Percentiles rank a stretch among this genome's conserved stretches.
Evolutionary conservation across 2,888 invertebrate species (phyloP).

Genomic region (Halictus ligatus): DNA sequence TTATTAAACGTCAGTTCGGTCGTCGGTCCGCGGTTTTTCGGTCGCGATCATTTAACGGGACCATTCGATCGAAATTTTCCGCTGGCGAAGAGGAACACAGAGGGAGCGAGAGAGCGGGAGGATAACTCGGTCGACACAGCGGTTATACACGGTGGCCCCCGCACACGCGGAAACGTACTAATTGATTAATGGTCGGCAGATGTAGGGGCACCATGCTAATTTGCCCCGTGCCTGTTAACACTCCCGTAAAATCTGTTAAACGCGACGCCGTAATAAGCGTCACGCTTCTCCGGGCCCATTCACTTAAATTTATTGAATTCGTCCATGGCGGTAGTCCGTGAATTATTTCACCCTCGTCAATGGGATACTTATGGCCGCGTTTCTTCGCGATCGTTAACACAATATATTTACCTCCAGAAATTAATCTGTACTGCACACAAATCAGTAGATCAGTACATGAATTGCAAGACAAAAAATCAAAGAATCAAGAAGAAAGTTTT

Average conservation of each 20-base stretch:
- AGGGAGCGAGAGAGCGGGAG: neutral
- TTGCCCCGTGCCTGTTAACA: conserved; percentile 45
- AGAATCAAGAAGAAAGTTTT: too few species aligned
- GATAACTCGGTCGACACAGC: conserved; percentile 11
- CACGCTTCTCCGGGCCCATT: conserved; percentile 24
- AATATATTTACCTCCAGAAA: neutral
- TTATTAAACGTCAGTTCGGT: conserved; percentile 3
- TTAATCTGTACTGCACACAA: neutral
- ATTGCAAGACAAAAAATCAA: too few species aligned
- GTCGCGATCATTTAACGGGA: conserved; percentile 35
- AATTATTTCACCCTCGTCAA: conserved; percentile 1
- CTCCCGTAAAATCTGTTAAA: conserved; percentile 56
- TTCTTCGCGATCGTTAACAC: neutral
- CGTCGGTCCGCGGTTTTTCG: conserved; percentile 24
- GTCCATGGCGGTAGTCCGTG: conserved; percentile 5
- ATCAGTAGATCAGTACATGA: too few species aligned
- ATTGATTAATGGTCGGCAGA: conserved; percentile 64
- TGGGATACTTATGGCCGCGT: neutral
- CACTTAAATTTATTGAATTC: conserved; percentile 46
- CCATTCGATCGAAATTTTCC: conserved; percentile 51
- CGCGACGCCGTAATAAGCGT: conserved; percentile 48
- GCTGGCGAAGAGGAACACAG: neutral
- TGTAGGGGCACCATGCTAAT: conserved; percentile 50
- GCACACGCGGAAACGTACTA: conserved; percentile 37
- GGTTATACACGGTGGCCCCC: conserved; percentile 37